Conservation (phyloP, 2,888 invertebrate species). For the Neoitamus cyanurus region DNA sequence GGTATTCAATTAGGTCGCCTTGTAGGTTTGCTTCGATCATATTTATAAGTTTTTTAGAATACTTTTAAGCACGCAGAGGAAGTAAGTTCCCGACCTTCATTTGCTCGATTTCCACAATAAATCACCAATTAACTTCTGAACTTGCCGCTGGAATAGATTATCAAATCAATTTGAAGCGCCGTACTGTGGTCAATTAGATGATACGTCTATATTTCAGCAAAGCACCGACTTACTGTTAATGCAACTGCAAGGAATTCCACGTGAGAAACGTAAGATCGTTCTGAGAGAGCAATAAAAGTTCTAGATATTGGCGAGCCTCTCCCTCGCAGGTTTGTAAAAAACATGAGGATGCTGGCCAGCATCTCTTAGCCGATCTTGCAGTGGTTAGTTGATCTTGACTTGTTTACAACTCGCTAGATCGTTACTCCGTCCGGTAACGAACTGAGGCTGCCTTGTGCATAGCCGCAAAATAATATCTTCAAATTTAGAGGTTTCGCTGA, state of each 20-base stretch:
- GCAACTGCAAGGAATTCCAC: neutral
- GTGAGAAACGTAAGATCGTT: neutral
- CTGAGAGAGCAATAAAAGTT: neutral
- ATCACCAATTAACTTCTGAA: conserved; percentile 24
- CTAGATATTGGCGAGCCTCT: neutral
- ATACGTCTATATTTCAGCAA: conserved; percentile 10
- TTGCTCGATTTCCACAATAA: conserved; percentile 21
- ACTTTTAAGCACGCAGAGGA: neutral
- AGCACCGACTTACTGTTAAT: neutral
- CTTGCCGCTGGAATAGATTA: neutral
- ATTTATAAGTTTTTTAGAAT: neutral
- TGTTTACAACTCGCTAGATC: neutral
- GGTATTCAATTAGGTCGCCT: neutral
- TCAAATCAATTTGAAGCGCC: conserved; percentile 24
- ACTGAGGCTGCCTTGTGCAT: neutral
- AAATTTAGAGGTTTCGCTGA: neutral
- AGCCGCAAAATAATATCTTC: neutral
- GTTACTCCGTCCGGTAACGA: neutral
- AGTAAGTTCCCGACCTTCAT: neutral
- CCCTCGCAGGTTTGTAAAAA: neutral
- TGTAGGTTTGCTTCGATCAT: neutral
- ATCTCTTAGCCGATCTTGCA: neutral
- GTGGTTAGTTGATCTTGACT: neutral
- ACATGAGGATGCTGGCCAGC: neutral
- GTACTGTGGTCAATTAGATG: conserved; percentile 6